Evolutionary conservation across 2,113 vertebrate species (phyloP).

Genomic region (Microtus richardsoni): DNA sequence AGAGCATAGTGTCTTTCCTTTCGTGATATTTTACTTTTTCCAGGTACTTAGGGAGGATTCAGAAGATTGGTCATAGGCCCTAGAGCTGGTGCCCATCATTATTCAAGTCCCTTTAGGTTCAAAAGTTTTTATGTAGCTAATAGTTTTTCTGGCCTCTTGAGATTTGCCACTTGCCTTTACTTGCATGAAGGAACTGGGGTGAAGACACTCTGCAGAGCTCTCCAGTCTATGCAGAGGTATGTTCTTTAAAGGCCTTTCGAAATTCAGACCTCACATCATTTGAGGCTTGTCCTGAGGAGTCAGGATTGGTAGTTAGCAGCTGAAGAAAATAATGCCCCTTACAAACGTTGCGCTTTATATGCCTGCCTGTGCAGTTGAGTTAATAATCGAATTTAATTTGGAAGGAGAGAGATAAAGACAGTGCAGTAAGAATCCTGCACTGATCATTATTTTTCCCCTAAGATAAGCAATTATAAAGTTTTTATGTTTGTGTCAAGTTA

Average conservation of each 20-base stretch:
- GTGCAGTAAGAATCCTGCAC: neutral
- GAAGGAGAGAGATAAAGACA: accelerated
- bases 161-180: neutral
- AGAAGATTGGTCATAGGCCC: neutral
- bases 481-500: neutral
- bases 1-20: constrained; percentile 58
- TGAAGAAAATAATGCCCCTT: neutral
- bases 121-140: neutral
- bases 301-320: neutral
- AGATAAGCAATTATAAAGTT: neutral
- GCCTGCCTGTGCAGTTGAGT: neutral
- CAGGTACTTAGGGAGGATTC: neutral
- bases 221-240: neutral
- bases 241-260: neutral
- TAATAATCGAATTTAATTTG: constrained; percentile 6
- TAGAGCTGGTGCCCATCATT: neutral
- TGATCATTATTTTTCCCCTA: neutral
- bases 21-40: constrained; percentile 59
- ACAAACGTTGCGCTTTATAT: neutral
- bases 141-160: neutral
- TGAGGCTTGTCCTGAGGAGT: neutral
- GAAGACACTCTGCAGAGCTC: neutral
- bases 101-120: neutral
- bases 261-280: neutral
- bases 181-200: neutral